A percentile compares a stretch with the other conserved stretches of the same genome.
Evolutionary conservation across 2,888 invertebrate species (phyloP).

Genomic region (Ceramica pisi): DNA sequence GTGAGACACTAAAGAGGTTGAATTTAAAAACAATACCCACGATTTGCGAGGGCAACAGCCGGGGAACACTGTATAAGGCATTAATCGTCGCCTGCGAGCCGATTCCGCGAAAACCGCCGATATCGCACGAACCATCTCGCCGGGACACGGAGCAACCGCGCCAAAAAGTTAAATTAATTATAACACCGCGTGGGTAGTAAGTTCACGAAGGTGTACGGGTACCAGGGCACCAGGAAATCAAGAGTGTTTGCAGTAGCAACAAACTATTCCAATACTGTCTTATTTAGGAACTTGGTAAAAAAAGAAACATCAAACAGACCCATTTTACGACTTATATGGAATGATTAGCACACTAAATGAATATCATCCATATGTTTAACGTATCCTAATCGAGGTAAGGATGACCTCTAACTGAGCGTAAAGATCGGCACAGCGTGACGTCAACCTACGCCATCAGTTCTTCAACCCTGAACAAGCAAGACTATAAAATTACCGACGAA

Average conservation of each 20-base stretch:
- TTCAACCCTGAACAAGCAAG: constrained; percentile 8
- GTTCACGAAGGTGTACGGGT: constrained; percentile 19
- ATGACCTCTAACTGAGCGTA: constrained; percentile 24
- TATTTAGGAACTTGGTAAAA: background rate
- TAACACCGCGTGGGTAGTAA: constrained; percentile 26
- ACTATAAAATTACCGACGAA: constrained; percentile 33
- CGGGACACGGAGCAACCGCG: constrained; percentile 51
- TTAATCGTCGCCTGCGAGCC: constrained; percentile 71
- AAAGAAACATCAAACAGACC: background rate
- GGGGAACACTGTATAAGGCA: constrained; percentile 67
- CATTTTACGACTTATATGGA: background rate
- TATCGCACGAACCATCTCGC: constrained; percentile 69
- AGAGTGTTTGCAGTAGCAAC: background rate
- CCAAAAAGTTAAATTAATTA: constrained; percentile 65
- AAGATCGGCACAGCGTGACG: constrained; percentile 47
- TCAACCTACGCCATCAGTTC: constrained; percentile 28
- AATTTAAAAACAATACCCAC: constrained; percentile 69
- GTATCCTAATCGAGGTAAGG: constrained; percentile 6
- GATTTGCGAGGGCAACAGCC: constrained; percentile 68
- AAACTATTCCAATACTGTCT: background rate
- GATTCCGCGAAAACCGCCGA: constrained; percentile 69
- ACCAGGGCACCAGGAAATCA: background rate
- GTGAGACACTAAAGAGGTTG: constrained; percentile 58
- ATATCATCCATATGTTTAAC: constrained; percentile 16
- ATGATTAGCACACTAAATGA: constrained; percentile 23